Evolutionary conservation across 2,888 invertebrate genomes (phyloP).

Genomic region (Gymnocheta viridis): DNA sequence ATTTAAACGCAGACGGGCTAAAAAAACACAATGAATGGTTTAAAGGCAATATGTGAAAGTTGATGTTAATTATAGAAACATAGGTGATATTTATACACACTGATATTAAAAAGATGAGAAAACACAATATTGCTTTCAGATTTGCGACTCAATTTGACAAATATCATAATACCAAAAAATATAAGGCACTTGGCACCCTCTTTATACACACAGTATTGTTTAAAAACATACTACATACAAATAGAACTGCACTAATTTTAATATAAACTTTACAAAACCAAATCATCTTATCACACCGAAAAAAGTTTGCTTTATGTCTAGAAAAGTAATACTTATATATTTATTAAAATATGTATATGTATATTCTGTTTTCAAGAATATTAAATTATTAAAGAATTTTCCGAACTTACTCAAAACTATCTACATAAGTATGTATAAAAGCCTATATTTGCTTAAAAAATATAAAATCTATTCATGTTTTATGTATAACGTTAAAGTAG

Average conservation of each 20-base stretch:
- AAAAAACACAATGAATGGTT: constrained; percentile 75
- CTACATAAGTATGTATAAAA: background rate
- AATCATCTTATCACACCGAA: constrained; percentile 44
- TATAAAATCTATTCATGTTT: constrained; percentile 31
- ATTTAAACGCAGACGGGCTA: constrained; percentile 83
- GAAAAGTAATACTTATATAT: constrained; percentile 21
- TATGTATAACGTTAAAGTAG: constrained; percentile 47
- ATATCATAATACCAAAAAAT: background rate
- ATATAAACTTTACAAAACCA: constrained; percentile 45
- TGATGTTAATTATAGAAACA: constrained; percentile 48
- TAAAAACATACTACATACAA: constrained; percentile 35
- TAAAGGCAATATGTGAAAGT: constrained; percentile 15
- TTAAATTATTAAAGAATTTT: background rate
- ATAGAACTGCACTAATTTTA: constrained; percentile 58
- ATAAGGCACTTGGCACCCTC: constrained; percentile 14
- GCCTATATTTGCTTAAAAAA: constrained; percentile 39
- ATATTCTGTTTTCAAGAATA: constrained; percentile 19
- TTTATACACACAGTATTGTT: constrained; percentile 46
- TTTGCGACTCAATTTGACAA: background rate
- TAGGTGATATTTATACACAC: constrained; percentile 56
- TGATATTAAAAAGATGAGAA: constrained; percentile 28
- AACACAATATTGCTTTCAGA: constrained; percentile 48
- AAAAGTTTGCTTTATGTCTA: constrained; percentile 33
- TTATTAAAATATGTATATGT: constrained; percentile 22
- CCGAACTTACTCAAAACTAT: background rate